Percentiles rank a stretch among this genome's conserved stretches.
Conservation (phyloP, 2,113 vertebrate species). For the Plestiodon gilberti region DNA sequence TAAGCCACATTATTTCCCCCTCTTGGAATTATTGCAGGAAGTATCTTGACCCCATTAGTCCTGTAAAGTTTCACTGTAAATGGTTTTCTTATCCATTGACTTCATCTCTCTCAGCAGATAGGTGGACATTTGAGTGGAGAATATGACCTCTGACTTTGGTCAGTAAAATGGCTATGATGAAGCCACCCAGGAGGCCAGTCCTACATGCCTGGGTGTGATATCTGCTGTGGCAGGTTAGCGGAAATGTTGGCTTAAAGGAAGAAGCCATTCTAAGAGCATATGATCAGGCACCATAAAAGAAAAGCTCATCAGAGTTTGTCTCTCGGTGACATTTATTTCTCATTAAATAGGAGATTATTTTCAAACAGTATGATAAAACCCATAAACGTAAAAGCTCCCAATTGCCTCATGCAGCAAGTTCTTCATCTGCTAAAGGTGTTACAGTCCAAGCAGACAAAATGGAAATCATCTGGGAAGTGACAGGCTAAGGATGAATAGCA, state of each 20-base stretch:
- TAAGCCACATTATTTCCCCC: too few species aligned
- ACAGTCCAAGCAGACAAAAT: constrained; percentile 18
- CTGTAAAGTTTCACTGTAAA: too few species aligned
- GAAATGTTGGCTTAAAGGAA: constrained; percentile 25
- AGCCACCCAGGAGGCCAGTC: background rate
- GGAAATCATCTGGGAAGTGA: background rate
- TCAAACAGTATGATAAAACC: constrained; percentile 25
- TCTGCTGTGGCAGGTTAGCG: background rate
- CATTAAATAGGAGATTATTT: constrained; percentile 25
- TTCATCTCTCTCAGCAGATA: background rate
- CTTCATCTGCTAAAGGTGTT: constrained; percentile 41
- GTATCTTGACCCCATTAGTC: too few species aligned
- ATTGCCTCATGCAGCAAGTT: constrained; percentile 34
- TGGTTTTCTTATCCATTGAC: background rate
- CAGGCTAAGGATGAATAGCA: background rate
- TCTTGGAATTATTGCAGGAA: background rate
- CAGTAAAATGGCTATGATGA: fast-evolving
- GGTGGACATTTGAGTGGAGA: background rate
- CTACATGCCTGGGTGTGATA: background rate
- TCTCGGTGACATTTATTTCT: constrained; percentile 28
- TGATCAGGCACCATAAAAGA: constrained; percentile 18
- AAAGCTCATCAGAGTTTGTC: constrained; percentile 23
- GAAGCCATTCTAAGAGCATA: constrained; percentile 23
- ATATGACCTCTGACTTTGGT: background rate
- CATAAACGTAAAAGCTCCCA: constrained; percentile 40